Base-by-base conservation (phyloP, 2,113 vertebrate genomes). In the Equus przewalskii region DNA sequence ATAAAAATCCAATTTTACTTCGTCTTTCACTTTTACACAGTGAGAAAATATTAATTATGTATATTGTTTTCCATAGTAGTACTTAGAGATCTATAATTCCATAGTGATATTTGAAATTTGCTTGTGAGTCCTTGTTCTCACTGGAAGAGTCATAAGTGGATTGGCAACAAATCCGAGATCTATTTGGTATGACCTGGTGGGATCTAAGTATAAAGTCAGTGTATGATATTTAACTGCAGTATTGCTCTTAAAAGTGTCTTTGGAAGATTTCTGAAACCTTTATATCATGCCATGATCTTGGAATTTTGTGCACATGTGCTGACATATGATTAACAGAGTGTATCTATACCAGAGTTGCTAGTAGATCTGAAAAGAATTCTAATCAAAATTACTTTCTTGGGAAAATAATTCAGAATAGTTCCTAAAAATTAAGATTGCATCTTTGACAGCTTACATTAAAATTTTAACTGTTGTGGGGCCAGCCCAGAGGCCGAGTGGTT, bases 81-180 rank as follows among this genome's bases (percentile, higher is more conserved):
- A 86, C 44, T 88, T 65, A 5, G 6, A 65, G 46, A 92, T 93
- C 89, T 96, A 72, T 4, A 83, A 46, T 78, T 82, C 21, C 24
- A 22, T 91, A 69, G 81, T 79, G 21, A 22, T 91, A 46, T 22
- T 90, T 96, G 60, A 81, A 86, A 94, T 95, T 83, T 92, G 80
- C 30, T 82, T 95, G 36, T 94, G 67, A 95, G 87, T 92, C 60
- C 72, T 70, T 67, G n/a, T 89, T 95, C 24, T 96, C 24, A 80
- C 28, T 80, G 58, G 46, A 89, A 79, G 44, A 93, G 46, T 81
- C 91, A 54, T 16, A 94, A 89, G 67, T 91, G 19, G n/a, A 72
- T 83, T 95, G 72, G 51, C 22, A 97, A 46, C 33, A 90, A 76
- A 89, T 89, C 62, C 3, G 65, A 85, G 46, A 91, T 96, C 76